Evolutionary conservation across 1,140 invertebrate species (phyloP).

Genomic region (Drosophila trapezifrons): DNA sequence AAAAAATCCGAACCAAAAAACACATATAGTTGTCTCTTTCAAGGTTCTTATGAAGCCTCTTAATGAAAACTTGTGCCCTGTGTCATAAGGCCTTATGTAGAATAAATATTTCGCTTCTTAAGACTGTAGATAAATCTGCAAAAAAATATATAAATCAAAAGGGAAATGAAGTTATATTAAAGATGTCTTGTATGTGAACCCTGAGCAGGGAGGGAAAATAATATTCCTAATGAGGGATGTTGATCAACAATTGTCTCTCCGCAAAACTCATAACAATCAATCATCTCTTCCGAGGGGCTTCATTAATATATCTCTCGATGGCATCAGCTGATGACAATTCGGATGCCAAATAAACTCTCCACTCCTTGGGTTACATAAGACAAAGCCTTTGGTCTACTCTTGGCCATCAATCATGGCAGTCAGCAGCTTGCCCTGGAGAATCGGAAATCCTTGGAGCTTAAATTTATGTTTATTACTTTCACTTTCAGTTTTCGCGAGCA

Average conservation of each 20-base stretch:
- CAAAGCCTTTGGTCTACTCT: conserved; percentile 49
- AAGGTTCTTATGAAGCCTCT: too few species aligned
- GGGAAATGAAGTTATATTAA: background rate
- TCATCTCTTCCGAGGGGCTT: conserved; percentile 46
- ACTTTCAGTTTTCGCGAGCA: conserved; percentile 19
- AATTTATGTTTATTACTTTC: conserved; percentile 73
- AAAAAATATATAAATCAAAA: background rate
- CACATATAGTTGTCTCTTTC: too few species aligned
- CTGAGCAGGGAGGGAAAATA: background rate
- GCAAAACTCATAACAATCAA: conserved; percentile 46
- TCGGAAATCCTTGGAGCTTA: conserved; percentile 38
- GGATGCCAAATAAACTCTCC: conserved; percentile 25
- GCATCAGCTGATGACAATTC: conserved; percentile 72
- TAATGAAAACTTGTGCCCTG: too few species aligned
- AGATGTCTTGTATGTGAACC: too few species aligned
- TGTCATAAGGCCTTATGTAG: too few species aligned
- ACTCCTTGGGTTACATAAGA: conserved; percentile 49
- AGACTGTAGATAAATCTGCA: too few species aligned
- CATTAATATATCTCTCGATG: conserved; percentile 59
- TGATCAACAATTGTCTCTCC: conserved; percentile 40
- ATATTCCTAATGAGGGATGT: conserved; percentile 9
- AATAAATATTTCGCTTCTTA: background rate
- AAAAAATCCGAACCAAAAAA: background rate
- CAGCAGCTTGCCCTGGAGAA: conserved; percentile 51
- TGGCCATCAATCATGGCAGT: conserved; percentile 62